A percentile compares a stretch with the other conserved stretches of the same genome.
Evolutionary conservation across 2,797 vertebrate genomes (phyloP).

Genomic region (Potorous gilbertii): DNA sequence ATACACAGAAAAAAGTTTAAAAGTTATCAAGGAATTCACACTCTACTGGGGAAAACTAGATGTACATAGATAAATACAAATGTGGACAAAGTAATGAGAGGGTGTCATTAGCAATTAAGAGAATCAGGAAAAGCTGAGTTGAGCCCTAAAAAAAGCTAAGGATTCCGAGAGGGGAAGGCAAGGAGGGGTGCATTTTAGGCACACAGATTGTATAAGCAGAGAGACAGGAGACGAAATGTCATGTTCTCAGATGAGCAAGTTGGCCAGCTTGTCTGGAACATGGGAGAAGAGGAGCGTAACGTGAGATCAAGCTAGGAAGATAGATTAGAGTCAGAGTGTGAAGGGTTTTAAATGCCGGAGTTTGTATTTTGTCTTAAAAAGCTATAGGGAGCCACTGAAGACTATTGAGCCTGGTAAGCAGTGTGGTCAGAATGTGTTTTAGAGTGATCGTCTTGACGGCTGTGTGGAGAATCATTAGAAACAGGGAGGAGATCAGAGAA

Average conservation of each 20-base stretch:
- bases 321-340: background rate
- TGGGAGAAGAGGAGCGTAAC: background rate
- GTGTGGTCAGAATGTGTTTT: background rate
- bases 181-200: background rate
- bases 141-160: background rate
- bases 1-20: background rate
- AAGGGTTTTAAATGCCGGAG: background rate
- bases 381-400: background rate
- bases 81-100: background rate
- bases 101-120: background rate
- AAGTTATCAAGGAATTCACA: background rate
- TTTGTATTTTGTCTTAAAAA: background rate
- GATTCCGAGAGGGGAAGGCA: background rate
- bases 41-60: background rate
- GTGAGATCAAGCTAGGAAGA: background rate
- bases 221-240: background rate
- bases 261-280: background rate
- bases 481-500: background rate
- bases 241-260: background rate
- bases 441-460: background rate
- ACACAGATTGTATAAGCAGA: background rate
- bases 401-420: background rate
- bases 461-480: background rate
- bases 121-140: background rate
- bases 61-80: background rate